Conservation (phyloP, 2,888 invertebrate species). For the Lysandra coridon region DNA sequence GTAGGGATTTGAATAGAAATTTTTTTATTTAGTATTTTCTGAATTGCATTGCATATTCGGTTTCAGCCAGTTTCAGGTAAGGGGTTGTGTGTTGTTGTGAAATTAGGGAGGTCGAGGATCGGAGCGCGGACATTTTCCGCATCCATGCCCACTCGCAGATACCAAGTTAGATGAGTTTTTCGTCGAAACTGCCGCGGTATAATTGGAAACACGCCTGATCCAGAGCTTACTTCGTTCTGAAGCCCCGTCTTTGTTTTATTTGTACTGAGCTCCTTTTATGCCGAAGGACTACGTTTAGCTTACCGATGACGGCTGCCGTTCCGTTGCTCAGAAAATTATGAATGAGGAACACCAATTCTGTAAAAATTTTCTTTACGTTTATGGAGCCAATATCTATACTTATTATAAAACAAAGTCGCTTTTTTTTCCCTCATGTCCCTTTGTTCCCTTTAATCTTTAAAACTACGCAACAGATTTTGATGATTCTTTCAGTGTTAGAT, state of each 20-base stretch:
- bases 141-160: conserved; percentile 39
- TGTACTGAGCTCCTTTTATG: conserved; percentile 19
- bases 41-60: background rate
- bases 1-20: too few species aligned
- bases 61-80: background rate
- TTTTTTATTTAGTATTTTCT: background rate
- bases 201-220: conserved; percentile 52
- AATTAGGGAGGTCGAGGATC: conserved; percentile 32
- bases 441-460: too few species aligned
- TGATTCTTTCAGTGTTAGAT: too few species aligned
- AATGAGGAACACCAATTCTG: background rate
- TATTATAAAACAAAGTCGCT: too few species aligned
- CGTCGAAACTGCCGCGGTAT: conserved; percentile 52
- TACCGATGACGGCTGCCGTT: background rate
- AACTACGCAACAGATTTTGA: too few species aligned
- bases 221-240: conserved; percentile 27
- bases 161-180: conserved; percentile 68
- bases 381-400: too few species aligned
- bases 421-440: too few species aligned
- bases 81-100: background rate
- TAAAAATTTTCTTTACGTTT: too few species aligned
- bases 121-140: conserved; percentile 38
- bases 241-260: background rate
- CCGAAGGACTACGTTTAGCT: background rate
- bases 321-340: background rate